phyloP scores from a whole-genome alignment of 2,113 vertebrate species.

The Thryonomys swinderianus region DNA sequence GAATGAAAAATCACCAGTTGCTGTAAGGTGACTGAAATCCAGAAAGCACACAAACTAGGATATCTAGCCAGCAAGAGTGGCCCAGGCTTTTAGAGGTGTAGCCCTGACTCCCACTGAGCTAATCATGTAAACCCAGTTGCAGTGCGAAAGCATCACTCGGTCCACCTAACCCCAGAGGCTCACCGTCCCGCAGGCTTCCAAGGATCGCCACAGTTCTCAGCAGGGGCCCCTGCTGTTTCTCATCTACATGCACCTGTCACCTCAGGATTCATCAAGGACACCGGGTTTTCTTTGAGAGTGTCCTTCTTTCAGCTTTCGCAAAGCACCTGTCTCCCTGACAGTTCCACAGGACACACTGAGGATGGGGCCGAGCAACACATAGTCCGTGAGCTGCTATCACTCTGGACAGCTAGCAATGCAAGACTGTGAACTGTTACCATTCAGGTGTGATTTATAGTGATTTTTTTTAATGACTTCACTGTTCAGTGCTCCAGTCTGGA shows the following conservation, averaged over 20 bases:
- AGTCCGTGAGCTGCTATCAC: neutral
- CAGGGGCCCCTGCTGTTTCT: neutral
- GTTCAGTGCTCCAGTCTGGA: neutral
- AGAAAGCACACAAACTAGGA: neutral
- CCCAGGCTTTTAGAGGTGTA: rapidly evolving
- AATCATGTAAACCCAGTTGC: neutral
- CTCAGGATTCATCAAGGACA: neutral
- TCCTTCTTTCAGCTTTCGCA: neutral
- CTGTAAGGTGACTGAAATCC: neutral
- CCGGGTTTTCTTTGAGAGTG: neutral
- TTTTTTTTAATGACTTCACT: neutral
- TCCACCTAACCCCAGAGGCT: too few relatives aligned
- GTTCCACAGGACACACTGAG: neutral
- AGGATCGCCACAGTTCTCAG: neutral
- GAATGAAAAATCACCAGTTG: neutral
- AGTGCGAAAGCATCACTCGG: neutral
- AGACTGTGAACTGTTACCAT: neutral
- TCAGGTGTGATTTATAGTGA: neutral
- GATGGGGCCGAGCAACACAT: rapidly evolving
- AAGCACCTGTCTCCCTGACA: neutral
- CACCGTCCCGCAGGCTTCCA: neutral
- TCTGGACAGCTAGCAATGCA: neutral
- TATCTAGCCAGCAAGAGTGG: neutral
- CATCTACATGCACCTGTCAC: neutral
- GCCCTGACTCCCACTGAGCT: neutral